Evolutionary conservation across 2,797 vertebrate species (phyloP), one percentile per base, ranked within the genome.

Genomic region (Leptatherina wallacei): DNA sequence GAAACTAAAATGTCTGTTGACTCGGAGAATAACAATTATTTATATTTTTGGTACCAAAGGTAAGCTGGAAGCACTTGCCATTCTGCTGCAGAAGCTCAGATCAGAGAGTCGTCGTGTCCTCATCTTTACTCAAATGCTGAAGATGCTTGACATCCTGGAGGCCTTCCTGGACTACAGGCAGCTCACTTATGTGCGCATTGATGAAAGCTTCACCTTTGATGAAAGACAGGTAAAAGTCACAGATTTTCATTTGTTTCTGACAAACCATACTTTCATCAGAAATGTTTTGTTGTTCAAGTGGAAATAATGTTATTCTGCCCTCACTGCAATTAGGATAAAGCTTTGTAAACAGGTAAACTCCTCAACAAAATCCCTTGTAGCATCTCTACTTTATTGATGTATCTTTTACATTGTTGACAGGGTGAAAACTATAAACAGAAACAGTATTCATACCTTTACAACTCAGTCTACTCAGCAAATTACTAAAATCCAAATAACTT

Each of bases 21-120:
- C 59, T 7, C 4, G 20, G 63, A 27, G 12, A 40, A 5, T 14
- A 42, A 61, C 5, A 30, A 8, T 71, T 2, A 73, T 58, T 73
- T 42, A 30, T 27, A 2, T 64, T 44, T 58, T 32, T 27, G 56
- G 55, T 67, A 51, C 60, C 6, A 16, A 2, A 99, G 98, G 98
- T 69, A 99, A 99, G 93, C 86, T 99, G 80, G 98, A 99, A 88
- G 98, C 97, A 4, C 91, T 99, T 30, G 96, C 96, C 10, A 92
- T 98, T 73, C 85, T 99, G 68, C 96, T 99, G 58, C 96, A 96
- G 80, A 99, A 98, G 88, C 81, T 99, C 42, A 94, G 93, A 59
- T 95, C 96, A 0, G 98, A 99, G 75, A 95, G 95, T n/a, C 97
- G 96, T 0, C 96, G 98, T 1, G 98, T 98, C 51, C 94, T 97